Base-by-base conservation (phyloP, 1,140 invertebrate genomes). In the Zaprionus davidi region DNA sequence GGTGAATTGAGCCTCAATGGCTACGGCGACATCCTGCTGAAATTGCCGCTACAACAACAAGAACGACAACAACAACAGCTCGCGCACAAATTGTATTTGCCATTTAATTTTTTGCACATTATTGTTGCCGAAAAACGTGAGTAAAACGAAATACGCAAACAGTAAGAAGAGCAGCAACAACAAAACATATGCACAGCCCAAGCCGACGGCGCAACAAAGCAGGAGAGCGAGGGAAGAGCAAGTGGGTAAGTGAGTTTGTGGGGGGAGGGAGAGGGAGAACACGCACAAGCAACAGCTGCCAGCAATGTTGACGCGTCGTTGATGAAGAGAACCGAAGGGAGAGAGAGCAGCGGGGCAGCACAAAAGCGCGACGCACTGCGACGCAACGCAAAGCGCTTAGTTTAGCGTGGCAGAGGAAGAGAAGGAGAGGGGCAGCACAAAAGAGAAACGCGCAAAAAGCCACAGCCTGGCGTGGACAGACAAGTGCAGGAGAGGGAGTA, bases 21-120 rank as follows among this genome's bases (percentile, higher is more conserved):
- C 80, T 70, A 68, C 65, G 9, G 69, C 67, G 69, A 87, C 78
- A 84, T 87, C 84, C 78, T 87, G 82, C 78, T 81, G 62, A 69
- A 78, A 67, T 66, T 68, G 55, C 60, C 70, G 70, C 53, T 59
- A 76, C 70, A 51, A 41, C 58, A 56, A 38, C 59, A 67, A 26
- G 24, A 26, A 55, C 3, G 17, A 60, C 31, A 68, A 68, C 46
- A 62, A 74, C 36, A 69, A 41, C n/a, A 59, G 34, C 36, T 20
- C 49, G 31, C 49, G 20, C 31, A 49, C 17, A 59, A 78, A 84
- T 87, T 79, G 74, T 78, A 81, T 84, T 88, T 87, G 84, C 68
- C 85, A 81, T 88, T 90, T 84, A 81, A 84, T 88, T 88, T 73
- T 88, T 84, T 81, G 78, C 81, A 90, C 81, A 87, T 79, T 76